Evolutionary conservation across 2,797 vertebrate genomes (phyloP), one percentile per base, ranked within the genome.

Genomic region (Sebastes baramenuke): DNA sequence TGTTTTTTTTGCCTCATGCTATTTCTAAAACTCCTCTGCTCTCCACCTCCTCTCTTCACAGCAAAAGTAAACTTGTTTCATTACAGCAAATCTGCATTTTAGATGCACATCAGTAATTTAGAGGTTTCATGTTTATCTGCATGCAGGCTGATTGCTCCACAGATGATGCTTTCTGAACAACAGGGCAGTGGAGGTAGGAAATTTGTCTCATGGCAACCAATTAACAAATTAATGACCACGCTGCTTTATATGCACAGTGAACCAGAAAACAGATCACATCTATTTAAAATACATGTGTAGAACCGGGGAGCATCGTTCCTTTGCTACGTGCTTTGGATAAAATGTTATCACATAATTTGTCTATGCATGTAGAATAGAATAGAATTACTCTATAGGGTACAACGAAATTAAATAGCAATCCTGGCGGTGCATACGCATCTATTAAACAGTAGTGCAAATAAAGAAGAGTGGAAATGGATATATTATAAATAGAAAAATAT

Each of bases 1-100:
- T 58, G 49, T 61, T 49, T 52, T 36, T 34, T 36, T 24, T 24
- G 5, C 46, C 4, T 6, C n/a, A 49, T 60, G 22, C 27, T 36
- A 52, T 74, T 56, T 67, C 27, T 72, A 32, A 52, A 68, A 29
- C 12, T 29, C 25, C 12, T 30, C 36, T 62, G 49, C 67, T 69
- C 16, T 64, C 27, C n/a, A 13, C 24, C 22, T 68, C 56, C 20
- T 55, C 24, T 22, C 3, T 22, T 67, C 25, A 29, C 30, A 80
- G 24, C 12, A 46, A 54, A 76, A 59, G 18, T 59, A 49, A 34
- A 79, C 12, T 36, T 80, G 9, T 71, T 8, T 80, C 56, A 38
- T 64, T 66, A 6, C 7, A 67, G 30, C 42, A 36, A 66, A 82
- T 82, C 60, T 71, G 52, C 62, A 73, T 80, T 87, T 82, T 36